A percentile compares a stretch with the other conserved stretches of the same genome.
phyloP scores from a whole-genome alignment of 1,140 invertebrate species.

The Eupristina koningsbergeri region DNA sequence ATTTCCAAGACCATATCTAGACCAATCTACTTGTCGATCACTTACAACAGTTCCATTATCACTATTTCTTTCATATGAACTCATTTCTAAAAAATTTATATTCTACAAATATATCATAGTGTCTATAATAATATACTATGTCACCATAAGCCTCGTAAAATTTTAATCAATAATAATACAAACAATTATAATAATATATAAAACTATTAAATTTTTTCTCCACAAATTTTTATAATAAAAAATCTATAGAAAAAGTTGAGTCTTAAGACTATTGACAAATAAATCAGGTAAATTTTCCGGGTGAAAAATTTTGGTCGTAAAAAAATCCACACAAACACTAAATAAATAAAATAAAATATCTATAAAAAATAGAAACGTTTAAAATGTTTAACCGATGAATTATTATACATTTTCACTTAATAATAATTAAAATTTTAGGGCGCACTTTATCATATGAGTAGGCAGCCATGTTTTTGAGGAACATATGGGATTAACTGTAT shows the following conservation, averaged over 20 bases:
- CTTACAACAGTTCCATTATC: conserved; percentile 21
- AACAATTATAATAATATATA: too few relatives aligned
- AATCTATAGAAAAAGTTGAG: too few relatives aligned
- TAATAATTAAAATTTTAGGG: conserved; percentile 36
- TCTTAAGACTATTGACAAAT: background rate
- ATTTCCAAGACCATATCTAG: conserved; percentile 73
- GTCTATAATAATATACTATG: conserved; percentile 3
- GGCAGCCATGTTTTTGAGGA: conserved; percentile 42
- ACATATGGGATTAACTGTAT: conserved; percentile 47
- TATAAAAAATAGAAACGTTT: background rate
- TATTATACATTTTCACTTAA: conserved; percentile 34
- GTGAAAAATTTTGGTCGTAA: background rate
- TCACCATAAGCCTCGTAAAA: background rate
- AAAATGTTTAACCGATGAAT: conserved; percentile 17
- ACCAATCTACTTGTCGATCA: conserved; percentile 73
- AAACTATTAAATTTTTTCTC: too few relatives aligned
- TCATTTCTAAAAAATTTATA: conserved; percentile 28
- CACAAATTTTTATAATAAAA: too few relatives aligned
- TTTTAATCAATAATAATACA: too few relatives aligned
- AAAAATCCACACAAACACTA: conserved; percentile 5
- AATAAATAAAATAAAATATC: background rate
- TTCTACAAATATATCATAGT: conserved; percentile 12
- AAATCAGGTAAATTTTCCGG: conserved; percentile 10
- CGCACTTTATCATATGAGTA: conserved; percentile 30
- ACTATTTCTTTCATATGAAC: conserved; percentile 40